Percentiles rank a stretch among this genome's conserved stretches.
These are phyloP conservation scores for Philaethria dido DNA, from an alignment of 2,888 invertebrate species.

Conservation along the genomic window DNA sequence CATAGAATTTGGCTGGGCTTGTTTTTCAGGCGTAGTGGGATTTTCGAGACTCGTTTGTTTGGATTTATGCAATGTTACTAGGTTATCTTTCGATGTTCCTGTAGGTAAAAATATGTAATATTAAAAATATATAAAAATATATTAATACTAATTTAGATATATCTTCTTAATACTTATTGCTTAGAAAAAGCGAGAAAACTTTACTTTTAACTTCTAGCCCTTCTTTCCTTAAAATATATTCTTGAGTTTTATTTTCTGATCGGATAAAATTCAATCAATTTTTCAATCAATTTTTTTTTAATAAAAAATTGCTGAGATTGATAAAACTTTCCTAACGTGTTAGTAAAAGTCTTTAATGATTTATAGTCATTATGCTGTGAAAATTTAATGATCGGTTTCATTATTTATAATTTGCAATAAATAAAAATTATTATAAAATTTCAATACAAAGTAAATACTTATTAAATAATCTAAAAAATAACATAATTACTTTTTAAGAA, in stretches of 20 bases:
- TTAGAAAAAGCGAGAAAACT: no score
- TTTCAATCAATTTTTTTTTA: no score
- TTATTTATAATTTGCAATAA: slow-evolving; percentile 8
- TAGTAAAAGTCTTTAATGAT: slow-evolving; percentile 16
- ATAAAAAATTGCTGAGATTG: no score
- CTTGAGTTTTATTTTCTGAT: no score
- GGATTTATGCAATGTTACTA: slow-evolving; percentile 60
- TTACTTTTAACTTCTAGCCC: no score
- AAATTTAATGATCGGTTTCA: not conserved
- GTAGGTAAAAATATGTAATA: not conserved
- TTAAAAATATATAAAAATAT: no score
- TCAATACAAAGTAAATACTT: slow-evolving; percentile 17
- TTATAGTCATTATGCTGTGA: slow-evolving; percentile 15
- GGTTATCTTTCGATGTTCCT: slow-evolving; percentile 40
- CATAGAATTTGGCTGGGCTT: slow-evolving; percentile 5
- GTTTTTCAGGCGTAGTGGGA: slow-evolving; percentile 47
- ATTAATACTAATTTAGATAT: no score
- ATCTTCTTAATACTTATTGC: no score
- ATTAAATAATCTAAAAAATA: not conserved
- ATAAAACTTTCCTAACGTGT: not conserved
- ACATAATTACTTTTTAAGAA: not conserved
- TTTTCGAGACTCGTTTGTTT: slow-evolving; percentile 24
- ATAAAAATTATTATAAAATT: slow-evolving; percentile 5
- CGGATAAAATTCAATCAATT: no score
- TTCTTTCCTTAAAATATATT: no score